Base-by-base conservation (phyloP, 2,888 invertebrate species). In the Diabrotica balteata region DNA sequence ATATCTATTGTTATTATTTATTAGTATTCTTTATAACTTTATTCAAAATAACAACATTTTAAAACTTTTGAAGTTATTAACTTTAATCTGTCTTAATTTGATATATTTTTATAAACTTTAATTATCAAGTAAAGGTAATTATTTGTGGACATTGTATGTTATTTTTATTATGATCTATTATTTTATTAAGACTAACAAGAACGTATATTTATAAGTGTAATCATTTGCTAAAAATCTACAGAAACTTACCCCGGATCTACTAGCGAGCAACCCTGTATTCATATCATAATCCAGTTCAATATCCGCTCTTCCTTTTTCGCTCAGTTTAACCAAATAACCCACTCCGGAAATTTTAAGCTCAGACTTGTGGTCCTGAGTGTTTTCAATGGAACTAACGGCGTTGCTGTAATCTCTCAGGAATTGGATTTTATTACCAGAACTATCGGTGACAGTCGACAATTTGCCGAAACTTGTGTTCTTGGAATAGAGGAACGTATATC, bases 381-480 rank as follows among this genome's bases (percentile, higher is more conserved):
- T 96, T 85, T 96, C 96, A 78, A 96, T 96, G 5, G 96, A 95
- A 81, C 94, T 96, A 53, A 94, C 97, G 67, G 94, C 92, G 78
- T 94, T 94, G 81, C 93, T 94, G 82, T 96, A 97, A 84, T 97
- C 97, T 74, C 97, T 88, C 61, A 95, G 85, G 81, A 97, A 92
- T 80, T 95, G 93, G 77, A 98, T 93, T 86, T 95, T 94, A 81
- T 96, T 93, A 73, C 96, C 96, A 5, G 96, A 95, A 67, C 95
- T 94, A 84, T 97, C 97, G 2, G 95, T 96, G 3, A 98, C 96
- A 1, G 95, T 95, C 0, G 94, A 94, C 63, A 98, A 86, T 80
- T 95, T 95, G 0, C 98, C 97, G 78, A 96, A 97, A 81, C 95
- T 96, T 7, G 96, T 96, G 81, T 96, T 97, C 80, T 98, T 98